Conservation (phyloP, 2,113 vertebrate species). For the Astur gentilis region DNA sequence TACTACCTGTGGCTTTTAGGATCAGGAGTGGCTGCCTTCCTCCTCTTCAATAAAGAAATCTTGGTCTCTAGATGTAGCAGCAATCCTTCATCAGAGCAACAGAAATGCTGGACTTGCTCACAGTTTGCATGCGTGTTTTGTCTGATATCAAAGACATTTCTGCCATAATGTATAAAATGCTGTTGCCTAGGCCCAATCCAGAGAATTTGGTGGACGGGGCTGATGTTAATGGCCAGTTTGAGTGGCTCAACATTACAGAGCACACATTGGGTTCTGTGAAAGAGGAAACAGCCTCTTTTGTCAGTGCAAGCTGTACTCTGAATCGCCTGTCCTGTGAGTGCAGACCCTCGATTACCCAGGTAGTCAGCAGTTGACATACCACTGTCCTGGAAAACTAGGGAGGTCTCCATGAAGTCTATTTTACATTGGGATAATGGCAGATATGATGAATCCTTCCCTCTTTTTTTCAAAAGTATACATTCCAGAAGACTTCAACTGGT, state of each 20-base stretch:
- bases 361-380: not conserved
- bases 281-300: not conserved
- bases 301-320: not conserved
- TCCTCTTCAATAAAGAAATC: not conserved
- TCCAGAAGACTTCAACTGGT: not conserved
- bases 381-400: not conserved
- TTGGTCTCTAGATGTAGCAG: not conserved
- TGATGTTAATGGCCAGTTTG: not conserved
- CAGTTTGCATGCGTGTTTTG: not conserved
- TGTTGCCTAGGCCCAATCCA: rapidly evolving
- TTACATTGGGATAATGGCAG: not conserved
- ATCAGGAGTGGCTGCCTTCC: rapidly evolving
- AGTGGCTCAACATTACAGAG: not conserved
- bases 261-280: not conserved
- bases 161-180: not conserved
- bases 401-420: not conserved
- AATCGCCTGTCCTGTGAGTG: not conserved
- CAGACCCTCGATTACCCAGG: not conserved
- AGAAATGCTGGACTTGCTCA: not conserved
- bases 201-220: not conserved
- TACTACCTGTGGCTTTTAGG: not conserved
- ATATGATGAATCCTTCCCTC: not conserved
- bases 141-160: not conserved
- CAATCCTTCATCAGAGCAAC: not conserved
- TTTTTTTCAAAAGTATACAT: not conserved